Base-by-base conservation (phyloP, 2,888 invertebrate genomes). In the Gandaritis pyraliata region DNA sequence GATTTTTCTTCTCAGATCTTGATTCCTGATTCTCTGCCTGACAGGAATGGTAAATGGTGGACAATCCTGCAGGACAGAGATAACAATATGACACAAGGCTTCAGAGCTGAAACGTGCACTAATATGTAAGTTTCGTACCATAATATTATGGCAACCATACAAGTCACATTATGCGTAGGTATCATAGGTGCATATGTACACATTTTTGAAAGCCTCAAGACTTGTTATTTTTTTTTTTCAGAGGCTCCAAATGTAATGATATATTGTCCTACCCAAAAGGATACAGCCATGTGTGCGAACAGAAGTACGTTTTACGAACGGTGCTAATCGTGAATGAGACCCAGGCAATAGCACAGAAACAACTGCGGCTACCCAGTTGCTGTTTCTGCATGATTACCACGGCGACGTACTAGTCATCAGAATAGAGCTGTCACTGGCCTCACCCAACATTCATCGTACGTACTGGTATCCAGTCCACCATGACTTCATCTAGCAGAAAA, bases 61-160 rank as follows among this genome's bases (percentile, higher is more conserved):
- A 93, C 93, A 54, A 94, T 97, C 18, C 93, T 94, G 16, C 93
- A 93, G 0, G 83, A 93, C 1, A 72, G 48, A 30, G 55, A 53
- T 10, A 77, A 4, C 94, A 94, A 49, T 88, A 58, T 45, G 59
- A 56, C 94, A 12, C 97, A 97, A 83, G 95, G 95, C 15, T 94
- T 96, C 47, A 93, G 94, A 47, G 93, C 96, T 0, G 96, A 97
- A 83, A 93, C 93, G 64, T 97, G 97, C 90, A 43, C n/a, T 6
- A 12, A 51, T 1, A 33, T 29, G 63, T 58, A 63, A 15, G 49
- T 49, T 43, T 1, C 2, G 36, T n/a, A 16, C 15, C 16, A 11
- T n/a, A n/a, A n/a, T n/a, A n/a, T n/a, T n/a, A n/a, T n/a, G n/a
- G n/a, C n/a, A n/a, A n/a, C n/a, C n/a, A n/a, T n/a, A n/a, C n/a